Base-by-base conservation (phyloP, 2,113 vertebrate species). In the Budorcas taxicolor region DNA sequence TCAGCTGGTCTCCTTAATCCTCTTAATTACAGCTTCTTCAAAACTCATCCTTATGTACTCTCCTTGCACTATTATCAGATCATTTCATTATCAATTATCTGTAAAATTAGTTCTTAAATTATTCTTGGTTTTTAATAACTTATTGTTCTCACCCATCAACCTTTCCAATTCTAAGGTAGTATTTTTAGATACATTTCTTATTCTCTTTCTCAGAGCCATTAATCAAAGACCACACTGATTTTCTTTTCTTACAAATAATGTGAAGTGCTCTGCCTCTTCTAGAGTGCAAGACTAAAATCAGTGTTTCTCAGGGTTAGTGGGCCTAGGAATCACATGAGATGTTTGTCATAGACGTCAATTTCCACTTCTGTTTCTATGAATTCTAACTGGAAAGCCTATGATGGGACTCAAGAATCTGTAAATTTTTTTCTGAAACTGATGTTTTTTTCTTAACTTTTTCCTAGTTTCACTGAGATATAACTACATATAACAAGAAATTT, bases 21-120 rank as follows among this genome's bases (percentile, higher is more conserved):
- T 96, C 93, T 96, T 98, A 98, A 98, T 97, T 98, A 98, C 25
- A 94, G 71, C 93, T 89, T 97, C 94, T 97, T 97, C 92, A 94
- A 52, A 97, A 97, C 57, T 96, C 89, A 95, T 91, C 96, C 85
- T 86, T 97, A 93, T 87, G 96, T 94, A 95, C 97, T 82, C 71
- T 80, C 27, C 94, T 97, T 92, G 87, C 58, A 87, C 93, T 94
- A 96, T 97, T 97, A 98, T 95, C 97, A 97, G 94, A 96, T 97
- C 96, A 98, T 98, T 98, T 97, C 97, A 98, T 98, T 98, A 98
- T 94, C 97, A 98, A 97, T 98, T 98, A 98, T 94, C 98, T 98
- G 97, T 97, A 98, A 98, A 98, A 98, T 98, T 97, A 95, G 94
- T 96, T 97, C 98, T 95, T 98, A 94, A 98, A 98, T 98, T 98